Percentiles rank a stretch among this genome's conserved stretches.
Evolutionary conservation across 2,888 invertebrate genomes (phyloP).

Genomic region (Sclerodermus sp.): DNA sequence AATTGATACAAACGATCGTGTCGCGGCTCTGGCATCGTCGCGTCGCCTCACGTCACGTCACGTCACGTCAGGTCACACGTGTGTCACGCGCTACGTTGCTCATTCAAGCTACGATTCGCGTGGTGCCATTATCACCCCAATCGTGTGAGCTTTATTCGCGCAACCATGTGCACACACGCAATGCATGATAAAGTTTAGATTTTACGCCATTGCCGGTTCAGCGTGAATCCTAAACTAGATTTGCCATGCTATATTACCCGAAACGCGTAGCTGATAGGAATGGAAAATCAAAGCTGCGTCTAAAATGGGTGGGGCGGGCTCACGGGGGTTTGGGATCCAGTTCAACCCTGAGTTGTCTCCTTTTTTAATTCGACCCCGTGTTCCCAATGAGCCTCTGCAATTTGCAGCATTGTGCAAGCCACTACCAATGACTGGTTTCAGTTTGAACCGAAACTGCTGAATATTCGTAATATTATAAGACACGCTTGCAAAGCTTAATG

Average conservation of each 20-base stretch:
- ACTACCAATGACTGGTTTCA: neutral
- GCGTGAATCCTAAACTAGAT: conserved; percentile 32
- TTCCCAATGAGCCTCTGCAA: neutral
- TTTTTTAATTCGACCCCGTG: neutral
- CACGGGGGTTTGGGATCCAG: too few species aligned
- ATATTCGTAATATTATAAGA: neutral
- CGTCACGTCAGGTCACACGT: neutral
- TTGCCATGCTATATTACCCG: conserved; percentile 12
- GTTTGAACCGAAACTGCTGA: too few species aligned
- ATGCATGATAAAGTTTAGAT: conserved; percentile 34
- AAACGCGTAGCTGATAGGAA: conserved; percentile 18
- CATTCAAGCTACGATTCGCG: neutral
- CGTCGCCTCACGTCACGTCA: conserved; percentile 23
- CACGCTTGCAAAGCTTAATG: too few species aligned
- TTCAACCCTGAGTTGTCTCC: conserved; percentile 2
- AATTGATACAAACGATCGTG: conserved; percentile 49
- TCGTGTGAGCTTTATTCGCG: conserved; percentile 29
- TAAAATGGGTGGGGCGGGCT: too few species aligned
- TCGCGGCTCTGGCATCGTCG: conserved; percentile 31
- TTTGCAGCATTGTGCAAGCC: neutral
- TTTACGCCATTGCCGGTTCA: conserved; percentile 13
- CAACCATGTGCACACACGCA: conserved; percentile 20
- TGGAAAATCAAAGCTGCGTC: conserved; percentile 28
- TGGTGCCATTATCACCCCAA: conserved; percentile 19
- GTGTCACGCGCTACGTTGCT: conserved; percentile 1